Base-by-base conservation (phyloP, 2,797 vertebrate genomes). In the Anguilla megastoma region DNA sequence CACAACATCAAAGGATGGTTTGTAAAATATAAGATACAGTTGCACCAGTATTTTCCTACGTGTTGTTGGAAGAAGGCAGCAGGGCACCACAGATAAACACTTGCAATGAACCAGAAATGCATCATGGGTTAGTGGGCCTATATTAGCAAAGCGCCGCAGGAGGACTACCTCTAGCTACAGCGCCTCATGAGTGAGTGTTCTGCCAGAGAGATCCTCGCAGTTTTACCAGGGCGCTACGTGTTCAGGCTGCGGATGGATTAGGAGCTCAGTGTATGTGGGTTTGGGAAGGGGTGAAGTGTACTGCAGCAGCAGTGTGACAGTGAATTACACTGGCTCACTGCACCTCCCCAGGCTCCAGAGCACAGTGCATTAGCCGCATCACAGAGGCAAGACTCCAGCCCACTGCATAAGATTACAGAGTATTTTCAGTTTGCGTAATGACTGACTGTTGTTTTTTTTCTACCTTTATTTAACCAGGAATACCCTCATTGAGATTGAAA, bases 311-410 rank as follows among this genome's bases (percentile, higher is more conserved):
- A n/a, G 69, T 87, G 84, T 94, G 89, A 93, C 89, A 88, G 90
- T 91, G 89, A 90, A 91, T 91, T 92, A 92, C 91, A 91, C 84
- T 89, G 90, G 87, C 87, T 90, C 86, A 89, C 88, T 91, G 88
- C 89, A 93, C 93, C 90, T 92, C 91, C 85, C 45, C 80, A 87
- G 90, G 92, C 93, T 92, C 89, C 69, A 88, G 86, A 90, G 90
- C 88, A 85, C 60, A 91, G 90, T 90, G 91, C 93, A 95, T 95
- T 95, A 95, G 90, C 82, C 91, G 89, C 69, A 58, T 90, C 90
- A 88, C 91, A 90, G 90, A 90, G 88, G 89, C 90, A 90, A 89
- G 87, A 92, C 86, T 89, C 91, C 90, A 92, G 89, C 90, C 91
- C 90, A 90, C 87, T 89, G 87, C 89, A 90, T 56, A 88, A 89